These are phyloP conservation scores for Osmerus mordax DNA, from an alignment of 2,113 vertebrate genomes.

Conservation along the genomic window DNA sequence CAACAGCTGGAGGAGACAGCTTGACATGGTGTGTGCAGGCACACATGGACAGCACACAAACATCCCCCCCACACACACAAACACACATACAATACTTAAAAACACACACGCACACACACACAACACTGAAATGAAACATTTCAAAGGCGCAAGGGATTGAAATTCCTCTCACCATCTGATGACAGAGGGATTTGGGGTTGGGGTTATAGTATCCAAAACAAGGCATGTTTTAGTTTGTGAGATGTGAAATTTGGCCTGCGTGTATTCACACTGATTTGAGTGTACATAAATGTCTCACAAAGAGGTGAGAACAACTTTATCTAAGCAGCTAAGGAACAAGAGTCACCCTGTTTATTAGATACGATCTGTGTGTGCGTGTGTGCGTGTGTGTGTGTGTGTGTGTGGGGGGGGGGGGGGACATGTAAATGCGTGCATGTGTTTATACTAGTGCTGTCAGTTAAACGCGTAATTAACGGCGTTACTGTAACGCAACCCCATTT, in stretches of 20 bases:
- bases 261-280: too few species aligned
- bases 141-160: background rate
- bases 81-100: background rate
- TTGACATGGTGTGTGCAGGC: too few species aligned
- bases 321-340: background rate
- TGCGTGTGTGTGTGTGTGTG: constrained; percentile 22
- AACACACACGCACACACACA: background rate
- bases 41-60: too few species aligned
- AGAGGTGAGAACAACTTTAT: too few species aligned
- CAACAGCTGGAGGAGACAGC: background rate
- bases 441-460: too few species aligned
- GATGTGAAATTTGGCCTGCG: too few species aligned
- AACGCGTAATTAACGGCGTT: too few species aligned
- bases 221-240: too few species aligned
- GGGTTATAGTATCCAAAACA: too few species aligned
- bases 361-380: background rate
- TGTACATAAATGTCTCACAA: too few species aligned
- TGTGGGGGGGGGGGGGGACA: background rate
- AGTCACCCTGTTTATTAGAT: background rate
- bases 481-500: too few species aligned
- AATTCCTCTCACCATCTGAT: background rate
- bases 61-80: background rate
- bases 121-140: background rate
- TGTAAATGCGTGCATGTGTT: background rate
- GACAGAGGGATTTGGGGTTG: background rate